Evolutionary conservation across 2,113 vertebrate genomes (phyloP).

Genomic region (Nestor notabilis): DNA sequence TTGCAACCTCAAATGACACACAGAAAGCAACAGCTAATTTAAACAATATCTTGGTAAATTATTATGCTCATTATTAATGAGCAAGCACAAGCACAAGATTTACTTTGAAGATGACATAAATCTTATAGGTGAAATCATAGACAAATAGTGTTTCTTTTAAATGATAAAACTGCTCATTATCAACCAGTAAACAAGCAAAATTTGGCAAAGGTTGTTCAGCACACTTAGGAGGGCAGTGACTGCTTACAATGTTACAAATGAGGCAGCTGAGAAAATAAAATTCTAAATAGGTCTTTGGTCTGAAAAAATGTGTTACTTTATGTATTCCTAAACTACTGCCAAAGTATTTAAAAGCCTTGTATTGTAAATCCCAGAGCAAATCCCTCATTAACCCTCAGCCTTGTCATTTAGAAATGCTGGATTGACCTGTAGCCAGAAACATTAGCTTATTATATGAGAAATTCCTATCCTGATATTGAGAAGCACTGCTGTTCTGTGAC

Average conservation of each 20-base stretch:
- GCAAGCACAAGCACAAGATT: not conserved
- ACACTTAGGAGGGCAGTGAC: not conserved
- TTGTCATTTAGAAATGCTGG: not conserved
- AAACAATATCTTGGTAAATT: not conserved
- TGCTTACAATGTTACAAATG: not conserved
- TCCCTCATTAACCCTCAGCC: not conserved
- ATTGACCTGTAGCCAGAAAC: not conserved
- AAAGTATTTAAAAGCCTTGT: not conserved
- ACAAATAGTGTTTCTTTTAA: not conserved
- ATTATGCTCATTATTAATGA: not conserved
- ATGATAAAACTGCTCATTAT: not conserved
- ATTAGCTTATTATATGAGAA: not conserved
- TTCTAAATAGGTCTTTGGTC: not conserved
- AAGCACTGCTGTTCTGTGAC: not conserved
- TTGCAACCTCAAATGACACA: not conserved
- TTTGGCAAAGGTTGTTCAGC: not conserved
- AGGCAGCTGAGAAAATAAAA: not conserved
- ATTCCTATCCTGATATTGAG: not conserved
- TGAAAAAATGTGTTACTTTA: not conserved
- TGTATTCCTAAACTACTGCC: not conserved
- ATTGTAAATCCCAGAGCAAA: not conserved
- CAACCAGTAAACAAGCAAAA: not conserved
- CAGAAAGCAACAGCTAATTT: not conserved
- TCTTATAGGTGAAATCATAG: not conserved
- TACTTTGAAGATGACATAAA: not conserved